A percentile compares a stretch with the other conserved stretches of the same genome.
Conservation (phyloP, 2,797 vertebrate species). For the Coregonus sp. region DNA sequence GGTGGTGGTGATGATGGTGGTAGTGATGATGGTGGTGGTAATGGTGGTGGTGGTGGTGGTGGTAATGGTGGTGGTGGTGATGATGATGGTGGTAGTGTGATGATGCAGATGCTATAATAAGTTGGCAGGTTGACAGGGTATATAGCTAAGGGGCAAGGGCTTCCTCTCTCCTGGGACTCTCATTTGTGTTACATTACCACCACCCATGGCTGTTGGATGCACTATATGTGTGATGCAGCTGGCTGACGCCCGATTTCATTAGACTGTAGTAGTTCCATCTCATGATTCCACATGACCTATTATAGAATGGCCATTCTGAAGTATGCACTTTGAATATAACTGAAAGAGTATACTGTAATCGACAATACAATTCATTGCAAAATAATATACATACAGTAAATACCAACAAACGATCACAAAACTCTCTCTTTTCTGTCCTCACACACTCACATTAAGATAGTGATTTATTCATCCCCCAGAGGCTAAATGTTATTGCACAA, state of each 20-base stretch:
- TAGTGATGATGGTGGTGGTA: neutral
- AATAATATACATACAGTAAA: neutral
- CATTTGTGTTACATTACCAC: slow-evolving; percentile 48
- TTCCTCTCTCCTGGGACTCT: slow-evolving; percentile 50
- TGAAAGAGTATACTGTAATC: neutral
- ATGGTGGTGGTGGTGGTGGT: neutral
- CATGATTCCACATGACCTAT: too few species aligned
- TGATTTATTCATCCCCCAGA: neutral
- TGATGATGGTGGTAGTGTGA: slow-evolving; percentile 1
- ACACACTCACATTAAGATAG: neutral
- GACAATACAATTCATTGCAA: neutral
- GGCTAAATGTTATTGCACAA: too few species aligned
- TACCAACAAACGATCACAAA: neutral
- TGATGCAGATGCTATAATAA: slow-evolving; percentile 27
- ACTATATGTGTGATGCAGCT: slow-evolving; percentile 44
- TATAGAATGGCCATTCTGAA: too few species aligned
- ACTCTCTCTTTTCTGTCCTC: neutral
- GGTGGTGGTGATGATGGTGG: too few species aligned
- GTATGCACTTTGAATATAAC: neutral
- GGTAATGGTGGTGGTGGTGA: slow-evolving; percentile 26
- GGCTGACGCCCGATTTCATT: slow-evolving; percentile 26
- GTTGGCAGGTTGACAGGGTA: slow-evolving; percentile 36
- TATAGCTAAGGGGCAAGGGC: slow-evolving; percentile 23
- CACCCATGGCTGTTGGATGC: slow-evolving; percentile 35
- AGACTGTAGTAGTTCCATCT: neutral